phyloP scores from a whole-genome alignment of 1,140 invertebrate species.

The Sarcophaga peregrina region DNA sequence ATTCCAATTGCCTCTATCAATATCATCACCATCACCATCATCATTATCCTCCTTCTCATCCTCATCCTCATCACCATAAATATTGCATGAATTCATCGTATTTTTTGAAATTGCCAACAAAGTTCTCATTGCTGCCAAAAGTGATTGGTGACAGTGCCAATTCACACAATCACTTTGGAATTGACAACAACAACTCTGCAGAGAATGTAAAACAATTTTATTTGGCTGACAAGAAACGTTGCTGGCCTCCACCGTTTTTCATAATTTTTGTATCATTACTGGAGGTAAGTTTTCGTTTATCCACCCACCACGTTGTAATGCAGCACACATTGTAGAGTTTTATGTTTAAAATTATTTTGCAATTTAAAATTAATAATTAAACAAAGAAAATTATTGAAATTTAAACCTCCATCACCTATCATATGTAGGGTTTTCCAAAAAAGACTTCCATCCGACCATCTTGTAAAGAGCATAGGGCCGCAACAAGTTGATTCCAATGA shows the following conservation, averaged over 20 bases:
- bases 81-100: slow-evolving; percentile 28
- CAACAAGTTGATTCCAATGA: no score
- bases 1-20: not conserved
- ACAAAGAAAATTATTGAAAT: no score
- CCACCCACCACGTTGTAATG: no score
- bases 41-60: no score
- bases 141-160: slow-evolving; percentile 29
- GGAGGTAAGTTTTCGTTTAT: slow-evolving; percentile 74
- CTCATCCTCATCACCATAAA: no score
- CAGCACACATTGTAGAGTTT: no score
- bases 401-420: no score
- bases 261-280: slow-evolving; percentile 86
- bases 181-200: not conserved
- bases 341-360: no score
- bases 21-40: not conserved
- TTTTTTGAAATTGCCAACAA: slow-evolving; percentile 40
- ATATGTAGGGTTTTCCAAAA: no score
- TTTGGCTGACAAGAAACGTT: slow-evolving; percentile 87
- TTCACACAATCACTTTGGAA: not conserved
- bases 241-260: slow-evolving; percentile 88
- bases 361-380: no score
- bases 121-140: slow-evolving; percentile 21
- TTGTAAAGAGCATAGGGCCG: no score
- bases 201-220: slow-evolving; percentile 70
- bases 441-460: no score